These are phyloP conservation scores for Hemicrepidius hirtus DNA, from an alignment of 2,888 invertebrate genomes.

Conservation along the genomic window DNA sequence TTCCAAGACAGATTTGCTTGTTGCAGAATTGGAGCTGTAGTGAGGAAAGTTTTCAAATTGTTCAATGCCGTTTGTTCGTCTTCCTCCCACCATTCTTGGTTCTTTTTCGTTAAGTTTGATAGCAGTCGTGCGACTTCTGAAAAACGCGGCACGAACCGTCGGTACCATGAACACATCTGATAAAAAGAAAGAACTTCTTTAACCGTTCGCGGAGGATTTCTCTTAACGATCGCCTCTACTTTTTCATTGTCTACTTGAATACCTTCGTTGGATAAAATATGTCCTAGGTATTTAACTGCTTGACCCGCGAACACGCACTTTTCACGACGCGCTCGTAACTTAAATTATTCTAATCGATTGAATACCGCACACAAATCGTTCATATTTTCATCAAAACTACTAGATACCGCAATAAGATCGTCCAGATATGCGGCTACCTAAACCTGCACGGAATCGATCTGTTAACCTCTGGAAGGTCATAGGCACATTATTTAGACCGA, in stretches of 20 bases:
- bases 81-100: too few relatives aligned
- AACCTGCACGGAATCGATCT: conserved; percentile 52
- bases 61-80: conserved; percentile 29
- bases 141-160: too few relatives aligned
- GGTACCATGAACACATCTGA: too few relatives aligned
- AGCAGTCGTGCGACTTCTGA: too few relatives aligned
- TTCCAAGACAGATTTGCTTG: conserved; percentile 18
- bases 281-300: conserved; percentile 55
- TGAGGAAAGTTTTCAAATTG: conserved; percentile 34
- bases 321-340: too few relatives aligned
- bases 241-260: too few relatives aligned
- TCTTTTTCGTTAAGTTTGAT: conserved; percentile 50
- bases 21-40: too few relatives aligned
- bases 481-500: too few relatives aligned
- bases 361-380: conserved; percentile 52
- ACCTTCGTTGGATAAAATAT: too few relatives aligned
- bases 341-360: too few relatives aligned
- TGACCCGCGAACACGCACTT: conserved; percentile 51
- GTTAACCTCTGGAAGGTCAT: too few relatives aligned
- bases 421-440: conserved; percentile 53
- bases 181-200: too few relatives aligned
- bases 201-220: conserved; percentile 43
- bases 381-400: conserved; percentile 51
- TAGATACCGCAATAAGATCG: conserved; percentile 52
- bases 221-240: conserved; percentile 46